Evolutionary conservation across 2,888 invertebrate genomes (phyloP), one percentile per base, ranked within the genome.

Genomic region (Nudaria mundana): DNA sequence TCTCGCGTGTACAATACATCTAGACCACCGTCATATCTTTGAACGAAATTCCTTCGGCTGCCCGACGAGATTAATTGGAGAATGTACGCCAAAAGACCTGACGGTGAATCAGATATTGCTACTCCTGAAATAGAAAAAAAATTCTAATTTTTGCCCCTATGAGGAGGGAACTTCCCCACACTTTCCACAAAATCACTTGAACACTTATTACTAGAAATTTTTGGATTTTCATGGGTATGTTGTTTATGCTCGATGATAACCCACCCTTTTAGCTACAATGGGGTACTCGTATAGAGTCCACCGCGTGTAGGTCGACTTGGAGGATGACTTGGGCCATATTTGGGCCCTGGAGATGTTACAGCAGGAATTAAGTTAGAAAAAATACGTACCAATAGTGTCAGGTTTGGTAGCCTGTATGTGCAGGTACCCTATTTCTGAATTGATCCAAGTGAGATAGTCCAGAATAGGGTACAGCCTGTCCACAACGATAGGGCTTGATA

Each of bases 391-490:
- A 6, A 57, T 1, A n/a, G 46, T 50, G 11, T 57, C 58, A 16
- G 59, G 58, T 32, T 58, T 56, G 1, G 51, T 44, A 0, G 58
- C 28, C 1, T 53, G 59, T 4, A 53, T 8, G 24, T 59, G 59
- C 1, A 52, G 28, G 6, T 59, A 59, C 1, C 53, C 59, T n/a
- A 7, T 3, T 15, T 51, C 42, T 5, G n/a, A 20, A 0, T 42
- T 1, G 0, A 36, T 1, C 5, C 13, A 10, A 5, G 22, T 32
- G 2, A 57, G 2, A 8, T 37, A 13, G 4, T 23, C 13, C 2
- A 24, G 1, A 1, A 57, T 18, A 2, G 58, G 58, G 20, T 52
- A 59, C 10, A 57, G 5, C 30, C 57, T 37, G 0, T 37, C 45
- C 3, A 32, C 25, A 3, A 46, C 5, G 2, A 33, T 13, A 2